Base-by-base conservation (phyloP, 2,797 vertebrate species). In the Anguilla pacifica region DNA sequence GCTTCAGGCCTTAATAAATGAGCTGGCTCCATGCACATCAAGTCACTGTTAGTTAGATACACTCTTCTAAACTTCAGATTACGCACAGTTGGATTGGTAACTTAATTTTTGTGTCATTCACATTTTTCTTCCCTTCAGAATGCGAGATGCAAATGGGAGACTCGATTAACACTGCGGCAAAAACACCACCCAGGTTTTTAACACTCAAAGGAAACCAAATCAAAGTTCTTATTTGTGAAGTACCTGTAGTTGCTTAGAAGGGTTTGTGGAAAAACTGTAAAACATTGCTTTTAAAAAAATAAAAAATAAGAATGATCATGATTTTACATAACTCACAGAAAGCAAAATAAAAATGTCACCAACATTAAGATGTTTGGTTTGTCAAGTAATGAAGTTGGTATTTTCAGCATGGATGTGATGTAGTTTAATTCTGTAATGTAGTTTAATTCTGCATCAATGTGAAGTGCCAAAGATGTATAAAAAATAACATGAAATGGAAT, bases 401-500 rank as follows among this genome's bases (percentile, higher is more conserved):
- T 84, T n/a, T 61, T 91, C 91, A 84, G 72, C 86, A 91, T 90
- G 86, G 85, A 87, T 90, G 89, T 15, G 85, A 91, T 89, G 88
- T 28, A 85, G 89, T 93, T 94, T 92, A 90, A 91, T 92, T 92
- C 86, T 86, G 84, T 88, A n/a, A 91, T 89, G 88, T 28, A 85
- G 89, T 93, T 94, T 92, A 90, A 91, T 92, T 92, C 86, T 86
- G 84, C 87, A 91, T 88, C 89, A 85, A 93, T 93, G 93, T 86
- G 86, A 93, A 94, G 92, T 15, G 79, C 92, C 91, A 92, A 92
- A 94, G 92, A 94, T 94, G 94, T 95, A 95, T 94, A 95, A 96
- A 96, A 96, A 96, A 95, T 95, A 95, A 93, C 96, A 95, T 88
- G 96, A 96, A 95, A 96, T 93, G 94, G 94, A 31, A 86, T 86